Conservation (phyloP, 2,888 invertebrate species). For the Galerucella pusilla region DNA sequence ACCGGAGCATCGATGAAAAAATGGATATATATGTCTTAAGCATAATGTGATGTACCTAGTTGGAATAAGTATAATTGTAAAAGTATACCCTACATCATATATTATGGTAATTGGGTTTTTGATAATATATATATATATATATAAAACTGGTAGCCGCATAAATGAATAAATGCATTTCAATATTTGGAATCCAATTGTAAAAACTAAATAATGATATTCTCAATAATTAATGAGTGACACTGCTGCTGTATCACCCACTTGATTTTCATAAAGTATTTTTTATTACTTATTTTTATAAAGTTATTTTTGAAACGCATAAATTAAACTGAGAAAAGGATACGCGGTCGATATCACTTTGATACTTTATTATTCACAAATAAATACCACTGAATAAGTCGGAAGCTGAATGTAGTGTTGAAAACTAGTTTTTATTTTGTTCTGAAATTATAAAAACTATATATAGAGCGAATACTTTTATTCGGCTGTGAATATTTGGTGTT, state of each 20-base stretch:
- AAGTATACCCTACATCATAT: no score
- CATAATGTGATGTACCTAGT: no score
- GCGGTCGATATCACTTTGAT: background rate
- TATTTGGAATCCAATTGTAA: background rate
- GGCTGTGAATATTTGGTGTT: no score
- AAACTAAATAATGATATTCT: background rate
- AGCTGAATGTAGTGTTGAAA: background rate
- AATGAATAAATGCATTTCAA: background rate
- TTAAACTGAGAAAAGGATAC: background rate
- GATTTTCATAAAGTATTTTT: background rate
- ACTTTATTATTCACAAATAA: background rate
- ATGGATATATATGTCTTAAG: no score
- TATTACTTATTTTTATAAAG: background rate
- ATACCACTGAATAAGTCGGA: background rate
- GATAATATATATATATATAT: no score
- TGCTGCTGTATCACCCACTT: background rate
- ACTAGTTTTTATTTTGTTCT: background rate
- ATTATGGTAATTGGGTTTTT: no score
- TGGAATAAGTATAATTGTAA: no score
- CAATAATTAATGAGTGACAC: background rate
- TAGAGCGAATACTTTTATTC: no score
- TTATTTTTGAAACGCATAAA: slow-evolving; percentile 1
- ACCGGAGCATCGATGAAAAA: no score
- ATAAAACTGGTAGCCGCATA: no score
- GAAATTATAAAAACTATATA: no score